These are phyloP conservation scores for Heliangelus exortis DNA, from an alignment of 2,797 vertebrate genomes.

Conservation along the genomic window DNA sequence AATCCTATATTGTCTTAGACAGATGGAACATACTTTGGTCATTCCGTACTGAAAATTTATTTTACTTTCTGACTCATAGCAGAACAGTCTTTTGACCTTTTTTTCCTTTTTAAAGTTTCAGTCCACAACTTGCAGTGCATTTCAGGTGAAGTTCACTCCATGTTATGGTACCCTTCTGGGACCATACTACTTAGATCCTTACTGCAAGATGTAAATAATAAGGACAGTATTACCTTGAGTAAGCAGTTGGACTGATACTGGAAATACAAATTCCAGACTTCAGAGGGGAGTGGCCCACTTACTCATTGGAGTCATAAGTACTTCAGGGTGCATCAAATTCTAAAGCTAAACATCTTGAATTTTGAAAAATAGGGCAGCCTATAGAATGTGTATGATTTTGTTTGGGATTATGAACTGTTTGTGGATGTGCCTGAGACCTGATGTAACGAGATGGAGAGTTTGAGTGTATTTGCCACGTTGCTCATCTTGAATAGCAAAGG, in stretches of 20 bases:
- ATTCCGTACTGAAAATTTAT: conserved; percentile 19
- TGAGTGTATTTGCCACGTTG: neutral
- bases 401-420: neutral
- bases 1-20: conserved; percentile 46
- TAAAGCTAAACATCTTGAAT: neutral
- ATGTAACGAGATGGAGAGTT: neutral
- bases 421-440: neutral
- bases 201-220: neutral
- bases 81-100: neutral
- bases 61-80: conserved; percentile 42
- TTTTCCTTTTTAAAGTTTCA: conserved; percentile 10
- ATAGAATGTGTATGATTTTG: neutral
- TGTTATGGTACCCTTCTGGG: neutral
- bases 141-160: neutral
- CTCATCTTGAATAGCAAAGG: neutral
- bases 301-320: neutral
- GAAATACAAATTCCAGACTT: conserved; percentile 9
- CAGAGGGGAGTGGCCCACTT: neutral
- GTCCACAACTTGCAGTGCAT: neutral
- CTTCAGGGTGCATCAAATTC: neutral
- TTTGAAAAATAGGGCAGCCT: neutral
- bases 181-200: neutral
- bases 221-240: neutral
- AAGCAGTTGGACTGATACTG: neutral
- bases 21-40: conserved; percentile 42